phyloP scores from a whole-genome alignment of 2,888 invertebrate species.

The Scaptomyza polygonia region DNA sequence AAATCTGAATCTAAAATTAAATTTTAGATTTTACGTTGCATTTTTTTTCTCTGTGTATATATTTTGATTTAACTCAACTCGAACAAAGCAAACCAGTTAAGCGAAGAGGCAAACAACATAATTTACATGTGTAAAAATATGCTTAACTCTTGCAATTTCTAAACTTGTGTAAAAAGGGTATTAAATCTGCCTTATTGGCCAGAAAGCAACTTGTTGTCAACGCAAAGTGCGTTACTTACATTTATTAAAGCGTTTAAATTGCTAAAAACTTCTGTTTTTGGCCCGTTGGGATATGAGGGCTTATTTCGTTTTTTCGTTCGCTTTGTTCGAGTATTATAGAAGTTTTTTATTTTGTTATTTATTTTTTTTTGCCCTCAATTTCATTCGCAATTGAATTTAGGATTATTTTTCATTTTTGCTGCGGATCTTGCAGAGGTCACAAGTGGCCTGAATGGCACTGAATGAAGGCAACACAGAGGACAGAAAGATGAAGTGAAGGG shows the following conservation, averaged over 20 bases:
- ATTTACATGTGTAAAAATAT: not conserved
- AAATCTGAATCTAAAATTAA: no score
- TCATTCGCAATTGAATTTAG: constrained; percentile 81
- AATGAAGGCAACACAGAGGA: constrained; percentile 7
- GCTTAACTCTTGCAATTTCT: not conserved
- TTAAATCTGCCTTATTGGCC: constrained; percentile 4
- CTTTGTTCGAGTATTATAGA: constrained; percentile 54
- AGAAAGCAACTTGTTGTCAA: constrained; percentile 14
- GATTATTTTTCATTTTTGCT: constrained; percentile 81
- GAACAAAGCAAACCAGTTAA: no score
- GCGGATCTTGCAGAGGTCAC: constrained; percentile 73
- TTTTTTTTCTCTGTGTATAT: no score
- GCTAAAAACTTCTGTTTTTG: constrained; percentile 53
- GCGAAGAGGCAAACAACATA: not conserved
- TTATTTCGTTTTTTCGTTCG: constrained; percentile 29
- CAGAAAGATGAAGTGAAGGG: not conserved
- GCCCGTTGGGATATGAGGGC: constrained; percentile 54
- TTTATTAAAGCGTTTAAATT: constrained; percentile 67
- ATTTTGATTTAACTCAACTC: no score
- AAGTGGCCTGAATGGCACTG: constrained; percentile 72
- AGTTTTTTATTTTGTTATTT: constrained; percentile 21
- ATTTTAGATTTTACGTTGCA: no score
- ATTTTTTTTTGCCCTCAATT: constrained; percentile 67
- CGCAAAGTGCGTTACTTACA: constrained; percentile 15
- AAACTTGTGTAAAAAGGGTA: constrained; percentile 8